Percentiles rank a stretch among this genome's conserved stretches.
phyloP scores from a whole-genome alignment of 2,113 vertebrate genomes.

The Hippocampus guttulatus region DNA sequence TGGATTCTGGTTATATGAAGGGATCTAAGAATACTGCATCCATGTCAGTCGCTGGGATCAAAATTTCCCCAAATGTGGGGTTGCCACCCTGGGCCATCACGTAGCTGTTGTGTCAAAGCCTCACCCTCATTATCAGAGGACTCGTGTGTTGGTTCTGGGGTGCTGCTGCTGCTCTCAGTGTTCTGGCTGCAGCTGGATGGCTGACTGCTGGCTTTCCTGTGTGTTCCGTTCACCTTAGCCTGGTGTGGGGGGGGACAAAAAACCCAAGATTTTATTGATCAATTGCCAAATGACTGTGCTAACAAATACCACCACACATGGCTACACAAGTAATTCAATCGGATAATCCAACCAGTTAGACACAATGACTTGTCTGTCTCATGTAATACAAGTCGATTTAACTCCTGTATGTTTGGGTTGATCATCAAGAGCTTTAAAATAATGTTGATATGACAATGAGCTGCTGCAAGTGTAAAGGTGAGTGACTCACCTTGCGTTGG shows the following conservation, averaged over 20 bases:
- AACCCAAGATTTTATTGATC: constrained; percentile 3
- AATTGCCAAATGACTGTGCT: neutral
- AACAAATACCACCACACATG: neutral
- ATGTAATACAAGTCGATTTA: too few relatives aligned
- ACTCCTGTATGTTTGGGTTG: too few relatives aligned
- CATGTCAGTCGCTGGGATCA: too few relatives aligned
- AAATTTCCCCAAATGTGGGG: too few relatives aligned
- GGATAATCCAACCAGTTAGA: neutral
- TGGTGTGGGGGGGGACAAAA: neutral
- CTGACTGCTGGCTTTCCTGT: constrained; percentile 86
- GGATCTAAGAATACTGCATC: too few relatives aligned
- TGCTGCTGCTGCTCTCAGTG: constrained; percentile 93
- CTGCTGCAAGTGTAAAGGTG: neutral
- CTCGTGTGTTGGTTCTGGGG: constrained; percentile 88
- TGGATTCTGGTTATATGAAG: too few relatives aligned
- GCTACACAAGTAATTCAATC: neutral
- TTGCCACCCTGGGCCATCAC: too few relatives aligned
- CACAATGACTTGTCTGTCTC: neutral
- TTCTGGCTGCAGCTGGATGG: constrained; percentile 91
- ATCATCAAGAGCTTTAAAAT: neutral
- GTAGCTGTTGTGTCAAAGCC: neutral
- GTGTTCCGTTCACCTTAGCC: constrained; percentile 68
- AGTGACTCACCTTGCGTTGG: constrained; percentile 72
- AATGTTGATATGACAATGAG: neutral
- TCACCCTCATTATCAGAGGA: constrained; percentile 87